phyloP scores from a whole-genome alignment of 1,140 invertebrate species.

The Coenobita brevimanus region DNA sequence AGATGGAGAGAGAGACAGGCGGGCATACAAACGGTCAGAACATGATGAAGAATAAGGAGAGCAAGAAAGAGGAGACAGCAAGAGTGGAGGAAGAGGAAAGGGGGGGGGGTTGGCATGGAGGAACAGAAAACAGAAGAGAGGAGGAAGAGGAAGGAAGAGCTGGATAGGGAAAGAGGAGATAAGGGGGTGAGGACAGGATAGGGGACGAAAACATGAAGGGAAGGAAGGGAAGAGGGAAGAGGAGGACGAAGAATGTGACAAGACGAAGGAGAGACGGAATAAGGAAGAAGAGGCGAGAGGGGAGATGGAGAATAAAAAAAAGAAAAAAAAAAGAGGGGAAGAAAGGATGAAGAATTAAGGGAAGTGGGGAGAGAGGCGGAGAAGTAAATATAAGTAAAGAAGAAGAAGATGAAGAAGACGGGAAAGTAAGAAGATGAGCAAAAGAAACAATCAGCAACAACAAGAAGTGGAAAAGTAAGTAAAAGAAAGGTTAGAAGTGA shows the following conservation, averaged over 20 bases:
- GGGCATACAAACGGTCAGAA: background rate
- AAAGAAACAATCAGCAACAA: too few species aligned
- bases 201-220: too few species aligned
- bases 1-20: background rate
- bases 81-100: background rate
- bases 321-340: background rate
- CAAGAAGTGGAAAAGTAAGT: too few species aligned
- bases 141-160: background rate
- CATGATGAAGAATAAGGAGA: background rate
- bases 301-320: background rate
- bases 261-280: too few species aligned
- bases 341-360: too few species aligned
- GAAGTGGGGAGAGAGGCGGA: background rate
- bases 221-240: too few species aligned
- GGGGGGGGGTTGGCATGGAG: background rate
- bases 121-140: background rate
- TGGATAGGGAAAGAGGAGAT: too few species aligned
- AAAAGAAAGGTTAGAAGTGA: too few species aligned
- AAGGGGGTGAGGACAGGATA: too few species aligned
- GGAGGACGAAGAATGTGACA: too few species aligned
- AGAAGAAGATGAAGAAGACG: background rate
- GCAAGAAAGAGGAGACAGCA: background rate
- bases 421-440: background rate
- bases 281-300: background rate
- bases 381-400: background rate